Evolutionary conservation across 1,140 invertebrate genomes (phyloP).

Genomic region (Hycleus cichorii): DNA sequence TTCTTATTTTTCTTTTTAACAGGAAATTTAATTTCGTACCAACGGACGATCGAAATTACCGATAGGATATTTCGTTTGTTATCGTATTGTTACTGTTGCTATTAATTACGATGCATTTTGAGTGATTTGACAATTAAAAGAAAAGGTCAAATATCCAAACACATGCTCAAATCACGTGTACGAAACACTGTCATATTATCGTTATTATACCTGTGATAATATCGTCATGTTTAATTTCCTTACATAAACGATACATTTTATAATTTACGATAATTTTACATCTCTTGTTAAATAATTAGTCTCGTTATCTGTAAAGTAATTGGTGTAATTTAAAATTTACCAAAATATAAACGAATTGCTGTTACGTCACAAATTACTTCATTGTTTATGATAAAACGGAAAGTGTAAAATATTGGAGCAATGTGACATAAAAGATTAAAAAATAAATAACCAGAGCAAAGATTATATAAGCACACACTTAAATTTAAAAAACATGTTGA

Average conservation of each 20-base stretch:
- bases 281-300: no score
- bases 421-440: conserved; percentile 13
- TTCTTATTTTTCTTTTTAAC: no score
- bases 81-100: no score
- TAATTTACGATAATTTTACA: no score
- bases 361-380: conserved; percentile 12
- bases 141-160: conserved; percentile 12
- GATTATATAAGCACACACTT: conserved; percentile 14
- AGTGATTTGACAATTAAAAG: conserved; percentile 13
- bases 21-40: no score
- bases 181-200: neutral
- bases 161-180: conserved; percentile 14
- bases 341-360: conserved; percentile 3
- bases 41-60: no score
- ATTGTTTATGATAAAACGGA: conserved; percentile 13
- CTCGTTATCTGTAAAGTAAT: no score
- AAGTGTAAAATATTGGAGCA: conserved; percentile 11
- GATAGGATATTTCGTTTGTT: no score
- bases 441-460: conserved; percentile 13
- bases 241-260: no score
- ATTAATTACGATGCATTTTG: conserved; percentile 2
- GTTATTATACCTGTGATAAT: no score
- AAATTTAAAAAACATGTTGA: conserved; percentile 14
- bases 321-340: no score
- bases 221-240: no score